Percentiles rank a stretch among this genome's conserved stretches.
These are phyloP conservation scores for Cercocebus atys DNA, from an alignment of 2,113 vertebrate genomes.

Conservation along the genomic window DNA sequence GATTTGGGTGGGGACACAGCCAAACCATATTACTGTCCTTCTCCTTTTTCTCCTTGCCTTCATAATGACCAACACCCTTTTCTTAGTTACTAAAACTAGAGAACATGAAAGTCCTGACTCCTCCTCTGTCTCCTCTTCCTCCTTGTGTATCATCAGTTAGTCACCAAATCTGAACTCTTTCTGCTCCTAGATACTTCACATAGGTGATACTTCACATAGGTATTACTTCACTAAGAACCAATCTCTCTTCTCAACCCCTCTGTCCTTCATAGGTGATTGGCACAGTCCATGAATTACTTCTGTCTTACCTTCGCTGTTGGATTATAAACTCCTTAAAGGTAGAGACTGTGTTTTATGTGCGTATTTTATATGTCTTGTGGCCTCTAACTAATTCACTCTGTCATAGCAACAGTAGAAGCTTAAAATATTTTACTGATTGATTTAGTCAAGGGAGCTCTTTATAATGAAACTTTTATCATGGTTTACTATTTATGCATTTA, in stretches of 20 bases:
- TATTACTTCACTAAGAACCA: not conserved
- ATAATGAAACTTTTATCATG: not conserved
- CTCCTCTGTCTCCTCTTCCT: not conserved
- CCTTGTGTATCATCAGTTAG: not conserved
- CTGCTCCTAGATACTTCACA: not conserved
- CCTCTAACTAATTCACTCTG: not conserved
- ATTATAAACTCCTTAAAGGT: not conserved
- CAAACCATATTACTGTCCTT: not conserved
- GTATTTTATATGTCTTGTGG: not conserved
- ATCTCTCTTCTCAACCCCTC: not conserved
- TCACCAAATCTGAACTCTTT: not conserved
- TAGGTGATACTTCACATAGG: not conserved
- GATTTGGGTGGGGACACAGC: too few relatives aligned
- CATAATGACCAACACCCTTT: not conserved
- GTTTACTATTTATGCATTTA: conserved; percentile 17
- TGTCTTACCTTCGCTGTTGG: not conserved
- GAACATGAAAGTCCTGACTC: not conserved
- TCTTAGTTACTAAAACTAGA: not conserved
- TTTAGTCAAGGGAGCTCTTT: not conserved
- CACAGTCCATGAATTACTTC: not conserved
- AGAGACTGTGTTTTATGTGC: not conserved
- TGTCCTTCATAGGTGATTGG: not conserved
- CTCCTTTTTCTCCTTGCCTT: not conserved
- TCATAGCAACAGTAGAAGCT: not conserved
- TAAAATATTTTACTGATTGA: conserved; percentile 5